Evolutionary conservation across 2,797 vertebrate species (phyloP), one percentile per base, ranked within the genome.

Genomic region (Anguilla anguilla): DNA sequence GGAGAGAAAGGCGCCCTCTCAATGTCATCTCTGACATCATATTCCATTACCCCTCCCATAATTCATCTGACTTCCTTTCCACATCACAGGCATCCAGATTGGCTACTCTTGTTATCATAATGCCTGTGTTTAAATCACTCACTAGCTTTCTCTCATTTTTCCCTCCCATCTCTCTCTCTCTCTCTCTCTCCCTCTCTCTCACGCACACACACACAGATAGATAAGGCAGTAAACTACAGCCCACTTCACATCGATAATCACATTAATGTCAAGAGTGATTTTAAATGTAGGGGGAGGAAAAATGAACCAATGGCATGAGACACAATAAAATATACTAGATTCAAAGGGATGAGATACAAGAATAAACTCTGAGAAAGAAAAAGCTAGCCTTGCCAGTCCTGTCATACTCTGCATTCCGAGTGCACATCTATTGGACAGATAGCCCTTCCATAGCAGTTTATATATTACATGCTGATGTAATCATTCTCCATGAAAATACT

Each of bases 1-100:
- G 77, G 84, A 86, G 53, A 83, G 61, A 69, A 86, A 51, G 35
- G 49, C 59, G 89, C 86, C 84, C 88, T 89, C 86, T 91, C 90
- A 91, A 91, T 89, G 91, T 91, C 92, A 90, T 84, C 55, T 69
- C 87, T 82, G 89, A 91, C 89, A 89, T 88, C 83, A 88, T 53
- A 57, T 90, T 90, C 88, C 84, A 88, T 90, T 89, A 67, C 61
- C 85, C 83, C 55, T 87, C 89, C 86, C 86, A 88, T 88, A 91
- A 91, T 90, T 86, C 86, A 86, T 90, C 88, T 86, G 90, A 81
- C 87, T 69, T 81, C 67, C 81, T 87, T 84, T 89, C 87, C 51
- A 77, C 86, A 85, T 85, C 72, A 89, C 83, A 43, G 43, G 74
- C 91, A 93, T 91, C 93, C 91, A 91, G 88, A 92, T 88, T 69